A percentile compares a stretch with the other conserved stretches of the same genome.
phyloP scores from a whole-genome alignment of 2,797 vertebrate species.

The Cheirogaleus major region DNA sequence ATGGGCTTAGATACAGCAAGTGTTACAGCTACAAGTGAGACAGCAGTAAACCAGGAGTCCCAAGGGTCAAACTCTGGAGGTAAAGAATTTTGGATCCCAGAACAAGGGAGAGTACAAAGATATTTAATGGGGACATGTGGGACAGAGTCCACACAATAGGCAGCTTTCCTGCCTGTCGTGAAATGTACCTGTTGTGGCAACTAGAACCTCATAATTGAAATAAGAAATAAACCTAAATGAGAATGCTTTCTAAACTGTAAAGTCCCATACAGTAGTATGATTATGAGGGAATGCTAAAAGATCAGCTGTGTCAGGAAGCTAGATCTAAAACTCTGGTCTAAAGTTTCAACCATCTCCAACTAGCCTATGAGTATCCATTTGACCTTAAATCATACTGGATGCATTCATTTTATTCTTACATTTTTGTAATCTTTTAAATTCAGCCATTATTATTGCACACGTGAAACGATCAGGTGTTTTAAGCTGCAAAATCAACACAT shows the following conservation, averaged over 20 bases:
- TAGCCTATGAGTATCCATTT: not conserved
- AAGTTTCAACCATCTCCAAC: not conserved
- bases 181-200: not conserved
- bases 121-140: not conserved
- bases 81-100: not conserved
- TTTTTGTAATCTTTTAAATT: not conserved
- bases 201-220: not conserved
- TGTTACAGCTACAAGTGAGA: not conserved
- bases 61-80: not conserved
- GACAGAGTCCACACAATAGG: not conserved
- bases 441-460: not conserved
- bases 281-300: not conserved
- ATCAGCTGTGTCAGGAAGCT: not conserved
- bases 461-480: not conserved
- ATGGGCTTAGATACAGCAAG: not conserved
- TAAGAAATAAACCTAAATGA: not conserved
- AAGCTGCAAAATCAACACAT: constrained; percentile 21
- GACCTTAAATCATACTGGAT: not conserved
- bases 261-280: not conserved
- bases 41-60: not conserved
- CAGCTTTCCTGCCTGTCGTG: not conserved
- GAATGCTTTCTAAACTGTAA: constrained; percentile 18
- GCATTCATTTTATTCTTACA: not conserved
- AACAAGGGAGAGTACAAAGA: not conserved
- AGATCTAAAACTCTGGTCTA: not conserved